Percentiles rank a stretch among this genome's conserved stretches.
Evolutionary conservation across 2,888 invertebrate species (phyloP).

Genomic region (Electrophaes corylata): DNA sequence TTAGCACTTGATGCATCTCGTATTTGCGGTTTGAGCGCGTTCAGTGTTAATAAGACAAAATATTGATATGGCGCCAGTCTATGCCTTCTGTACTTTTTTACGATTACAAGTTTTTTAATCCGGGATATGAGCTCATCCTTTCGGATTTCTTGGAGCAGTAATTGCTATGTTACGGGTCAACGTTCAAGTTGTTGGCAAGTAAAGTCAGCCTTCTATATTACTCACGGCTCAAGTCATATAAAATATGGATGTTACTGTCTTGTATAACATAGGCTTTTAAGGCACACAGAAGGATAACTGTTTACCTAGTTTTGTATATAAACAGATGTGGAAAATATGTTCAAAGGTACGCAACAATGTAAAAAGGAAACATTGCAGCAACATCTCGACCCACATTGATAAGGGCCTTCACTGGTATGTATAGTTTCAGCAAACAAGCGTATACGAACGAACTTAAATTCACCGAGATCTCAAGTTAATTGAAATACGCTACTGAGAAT

Average conservation of each 20-base stretch:
- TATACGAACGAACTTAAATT: slow-evolving; percentile 46
- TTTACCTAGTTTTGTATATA: not conserved
- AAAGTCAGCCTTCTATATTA: not conserved
- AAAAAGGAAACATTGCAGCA: slow-evolving; percentile 69
- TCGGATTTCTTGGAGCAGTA: slow-evolving; percentile 15
- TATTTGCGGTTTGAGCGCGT: slow-evolving; percentile 42
- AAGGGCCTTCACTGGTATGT: slow-evolving; percentile 55
- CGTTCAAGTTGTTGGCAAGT: not conserved
- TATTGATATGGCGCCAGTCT: slow-evolving; percentile 51
- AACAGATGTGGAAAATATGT: slow-evolving; percentile 35
- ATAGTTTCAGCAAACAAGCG: slow-evolving; percentile 59
- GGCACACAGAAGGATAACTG: not conserved
- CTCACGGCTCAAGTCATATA: not conserved
- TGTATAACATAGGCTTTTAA: not conserved
- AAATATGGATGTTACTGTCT: not conserved
- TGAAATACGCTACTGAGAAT: not conserved
- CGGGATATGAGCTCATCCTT: slow-evolving; percentile 41
- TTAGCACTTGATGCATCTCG: slow-evolving; percentile 63
- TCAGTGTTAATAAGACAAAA: slow-evolving; percentile 50
- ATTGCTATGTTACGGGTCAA: slow-evolving; percentile 19
- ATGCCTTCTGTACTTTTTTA: slow-evolving; percentile 38
- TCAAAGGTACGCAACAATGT: slow-evolving; percentile 41
- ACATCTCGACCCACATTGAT: slow-evolving; percentile 74
- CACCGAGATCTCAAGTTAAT: slow-evolving; percentile 55
- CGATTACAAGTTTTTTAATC: slow-evolving; percentile 35